These are phyloP conservation scores for Caenorhabditis briggsae DNA, from an alignment of 1,140 invertebrate genomes.

Conservation along the genomic window DNA sequence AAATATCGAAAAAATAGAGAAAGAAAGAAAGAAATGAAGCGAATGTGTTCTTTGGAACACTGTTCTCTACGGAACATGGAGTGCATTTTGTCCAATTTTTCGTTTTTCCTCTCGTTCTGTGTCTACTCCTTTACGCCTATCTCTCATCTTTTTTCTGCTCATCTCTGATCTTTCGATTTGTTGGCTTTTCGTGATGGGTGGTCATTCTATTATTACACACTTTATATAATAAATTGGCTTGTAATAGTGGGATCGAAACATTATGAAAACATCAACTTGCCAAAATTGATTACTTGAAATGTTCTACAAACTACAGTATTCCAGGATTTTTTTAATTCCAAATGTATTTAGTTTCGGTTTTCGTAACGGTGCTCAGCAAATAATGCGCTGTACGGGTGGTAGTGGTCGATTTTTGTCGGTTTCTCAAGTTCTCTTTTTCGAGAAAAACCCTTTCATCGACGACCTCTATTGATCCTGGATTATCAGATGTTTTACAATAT, in stretches of 20 bases:
- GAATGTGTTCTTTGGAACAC: neutral
- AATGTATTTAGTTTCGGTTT: slow-evolving; percentile 8
- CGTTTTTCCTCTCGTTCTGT: neutral
- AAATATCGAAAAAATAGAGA: too few species aligned
- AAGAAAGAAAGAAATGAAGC: too few species aligned
- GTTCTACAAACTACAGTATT: too few species aligned
- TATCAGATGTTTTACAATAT: neutral
- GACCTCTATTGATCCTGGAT: neutral
- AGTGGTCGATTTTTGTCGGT: slow-evolving; percentile 6
- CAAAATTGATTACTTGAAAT: too few species aligned
- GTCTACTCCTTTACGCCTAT: neutral
- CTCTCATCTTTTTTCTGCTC: neutral
- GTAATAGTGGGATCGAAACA: too few species aligned
- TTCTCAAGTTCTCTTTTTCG: neutral
- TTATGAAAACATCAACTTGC: too few species aligned
- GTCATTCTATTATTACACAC: neutral
- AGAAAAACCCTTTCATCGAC: neutral
- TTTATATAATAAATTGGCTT: too few species aligned
- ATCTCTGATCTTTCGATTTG: slow-evolving; percentile 37
- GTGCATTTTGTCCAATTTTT: neutral
- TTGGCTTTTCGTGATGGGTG: slow-evolving; percentile 29
- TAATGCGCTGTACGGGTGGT: neutral
- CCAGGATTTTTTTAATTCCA: slow-evolving; percentile 1
- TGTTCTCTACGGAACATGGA: neutral
- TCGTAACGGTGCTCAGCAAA: slow-evolving; percentile 7